These are phyloP conservation scores for Brachionus rubens DNA, from an alignment of 1,140 invertebrate genomes.

Conservation along the genomic window DNA sequence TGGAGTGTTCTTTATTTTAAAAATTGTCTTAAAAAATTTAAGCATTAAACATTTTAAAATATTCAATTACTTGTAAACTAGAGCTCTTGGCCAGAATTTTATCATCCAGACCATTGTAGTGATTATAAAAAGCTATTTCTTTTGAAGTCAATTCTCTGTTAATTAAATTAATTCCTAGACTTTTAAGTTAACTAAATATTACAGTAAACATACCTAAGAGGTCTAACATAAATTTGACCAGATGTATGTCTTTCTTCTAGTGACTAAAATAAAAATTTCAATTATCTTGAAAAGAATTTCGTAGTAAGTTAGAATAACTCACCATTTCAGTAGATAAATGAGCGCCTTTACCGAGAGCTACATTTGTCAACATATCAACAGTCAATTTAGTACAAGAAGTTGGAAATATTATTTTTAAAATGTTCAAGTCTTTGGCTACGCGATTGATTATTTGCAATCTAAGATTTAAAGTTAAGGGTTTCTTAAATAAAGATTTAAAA, in stretches of 20 bases:
- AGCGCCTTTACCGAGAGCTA: constrained; percentile 43
- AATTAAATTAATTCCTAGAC: not conserved
- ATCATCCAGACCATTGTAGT: not conserved
- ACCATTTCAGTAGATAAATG: constrained; percentile 29
- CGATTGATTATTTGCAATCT: constrained; percentile 18
- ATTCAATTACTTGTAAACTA: not conserved
- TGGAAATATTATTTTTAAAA: constrained; percentile 10
- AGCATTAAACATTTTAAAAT: not conserved
- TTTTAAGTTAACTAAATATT: not conserved
- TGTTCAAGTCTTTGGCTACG: constrained; percentile 7
- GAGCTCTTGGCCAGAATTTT: not conserved
- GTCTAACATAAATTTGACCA: constrained; percentile 4
- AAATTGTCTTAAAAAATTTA: not conserved
- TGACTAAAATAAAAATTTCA: not conserved
- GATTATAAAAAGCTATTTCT: constrained; percentile 35
- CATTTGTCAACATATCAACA: constrained; percentile 25
- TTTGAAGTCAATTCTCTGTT: constrained; percentile 35
- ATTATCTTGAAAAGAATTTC: not conserved
- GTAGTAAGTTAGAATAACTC: not conserved
- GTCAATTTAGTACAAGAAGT: constrained; percentile 20
- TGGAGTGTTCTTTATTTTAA: not conserved
- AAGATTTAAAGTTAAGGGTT: not conserved
- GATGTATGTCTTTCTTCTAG: not conserved
- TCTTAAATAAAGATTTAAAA: not conserved
- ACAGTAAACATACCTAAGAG: not conserved